Conservation (phyloP, 2,797 vertebrate genomes). For the Rhabdomys pumilio region DNA sequence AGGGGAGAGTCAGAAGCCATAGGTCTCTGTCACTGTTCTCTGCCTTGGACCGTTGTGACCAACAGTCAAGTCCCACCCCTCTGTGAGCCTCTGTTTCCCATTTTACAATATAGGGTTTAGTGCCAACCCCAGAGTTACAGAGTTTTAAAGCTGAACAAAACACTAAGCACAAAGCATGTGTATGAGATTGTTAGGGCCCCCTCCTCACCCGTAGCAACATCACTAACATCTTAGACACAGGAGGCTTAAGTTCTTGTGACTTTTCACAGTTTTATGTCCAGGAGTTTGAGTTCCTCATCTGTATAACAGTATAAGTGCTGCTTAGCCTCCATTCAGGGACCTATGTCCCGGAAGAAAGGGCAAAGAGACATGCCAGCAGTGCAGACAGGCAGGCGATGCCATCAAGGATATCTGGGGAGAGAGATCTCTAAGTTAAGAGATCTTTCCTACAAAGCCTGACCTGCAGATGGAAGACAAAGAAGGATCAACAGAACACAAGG, state of each 20-base stretch:
- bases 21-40: not conserved
- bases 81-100: not conserved
- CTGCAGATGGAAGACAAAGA: not conserved
- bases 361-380: not conserved
- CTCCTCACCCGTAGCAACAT: not conserved
- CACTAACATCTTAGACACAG: not conserved
- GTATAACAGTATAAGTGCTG: not conserved
- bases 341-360: not conserved
- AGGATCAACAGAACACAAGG: not conserved
- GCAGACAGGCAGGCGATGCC: not conserved
- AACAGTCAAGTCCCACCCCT: not conserved
- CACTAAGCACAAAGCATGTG: not conserved
- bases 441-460: not conserved
- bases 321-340: not conserved
- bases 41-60: not conserved
- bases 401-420: not conserved
- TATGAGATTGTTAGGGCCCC: not conserved
- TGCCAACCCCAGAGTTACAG: not conserved
- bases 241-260: not conserved
- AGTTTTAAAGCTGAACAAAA: conserved; percentile 21
- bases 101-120: not conserved
- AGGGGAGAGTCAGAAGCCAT: not conserved
- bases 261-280: not conserved
- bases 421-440: not conserved
- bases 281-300: not conserved